Evolutionary conservation across 2,113 vertebrate species (phyloP).

Genomic region (Poeciliopsis retropinna): DNA sequence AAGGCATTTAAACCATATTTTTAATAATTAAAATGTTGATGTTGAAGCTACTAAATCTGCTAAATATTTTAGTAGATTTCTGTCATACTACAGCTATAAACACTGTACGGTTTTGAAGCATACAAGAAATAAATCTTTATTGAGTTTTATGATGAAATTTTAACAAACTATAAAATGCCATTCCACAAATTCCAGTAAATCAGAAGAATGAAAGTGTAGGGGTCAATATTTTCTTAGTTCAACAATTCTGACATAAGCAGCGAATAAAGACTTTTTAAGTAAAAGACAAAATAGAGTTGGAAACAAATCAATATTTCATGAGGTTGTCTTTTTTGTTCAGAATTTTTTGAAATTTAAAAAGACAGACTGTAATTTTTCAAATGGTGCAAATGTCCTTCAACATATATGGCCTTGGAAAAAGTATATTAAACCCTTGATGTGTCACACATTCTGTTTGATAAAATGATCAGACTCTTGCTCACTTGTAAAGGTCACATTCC

Average conservation of each 20-base stretch:
- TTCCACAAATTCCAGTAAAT: neutral
- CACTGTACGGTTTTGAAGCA: neutral
- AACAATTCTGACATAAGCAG: neutral
- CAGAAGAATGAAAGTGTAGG: neutral
- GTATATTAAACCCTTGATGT: slow-evolving; percentile 40
- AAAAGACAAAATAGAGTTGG: slow-evolving; percentile 5
- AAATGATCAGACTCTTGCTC: slow-evolving; percentile 39
- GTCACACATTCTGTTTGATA: slow-evolving; percentile 35
- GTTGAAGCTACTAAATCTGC: neutral
- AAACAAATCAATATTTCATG: slow-evolving; percentile 4
- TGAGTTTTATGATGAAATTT: neutral
- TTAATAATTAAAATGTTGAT: neutral
- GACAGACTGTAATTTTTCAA: neutral
- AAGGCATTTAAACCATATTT: neutral
- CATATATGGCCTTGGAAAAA: slow-evolving; percentile 22
- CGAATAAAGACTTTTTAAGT: slow-evolving; percentile 16
- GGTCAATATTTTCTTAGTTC: neutral
- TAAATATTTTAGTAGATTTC: neutral
- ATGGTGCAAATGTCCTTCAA: neutral
- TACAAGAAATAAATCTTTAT: neutral
- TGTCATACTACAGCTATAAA: neutral
- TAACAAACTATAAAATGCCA: neutral
- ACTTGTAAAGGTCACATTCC: slow-evolving; percentile 58
- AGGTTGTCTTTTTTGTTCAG: neutral
- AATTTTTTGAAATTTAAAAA: neutral